Evolutionary conservation across 2,888 invertebrate species (phyloP), one percentile per base, ranked within the genome.

Genomic region (Coleophora flavipennella): DNA sequence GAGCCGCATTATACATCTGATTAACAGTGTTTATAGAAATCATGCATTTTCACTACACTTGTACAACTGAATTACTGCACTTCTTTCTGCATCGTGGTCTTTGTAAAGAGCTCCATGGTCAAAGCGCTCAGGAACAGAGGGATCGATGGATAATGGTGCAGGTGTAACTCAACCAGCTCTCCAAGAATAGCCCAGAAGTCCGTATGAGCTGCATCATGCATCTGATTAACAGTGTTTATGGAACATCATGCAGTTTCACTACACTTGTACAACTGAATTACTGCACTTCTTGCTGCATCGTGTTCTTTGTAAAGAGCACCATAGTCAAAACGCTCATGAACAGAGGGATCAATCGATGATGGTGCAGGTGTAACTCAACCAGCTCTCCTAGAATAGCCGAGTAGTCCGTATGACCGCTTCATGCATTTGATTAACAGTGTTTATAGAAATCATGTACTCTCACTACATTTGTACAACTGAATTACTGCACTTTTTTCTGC

Each of bases 201-300:
- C 0, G 94, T 96, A 62, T 94, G 94, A 29, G 96, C 96, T 81
- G n/a, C n/a, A n/a, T n/a, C n/a, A n/a, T n/a, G n/a, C 79, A 97
- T 88, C 66, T 95, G 92, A 47, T 96, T 87, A 26, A 90, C 90
- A 10, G 93, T 94, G 2, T 90, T n/a, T n/a, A n/a, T n/a, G n/a
- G n/a, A n/a, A n/a, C n/a, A n/a, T n/a, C n/a, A n/a, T n/a, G n/a
- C n/a, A n/a, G n/a, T n/a, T n/a, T n/a, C n/a, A n/a, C n/a, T n/a
- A n/a, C n/a, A n/a, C n/a, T n/a, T n/a, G n/a, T n/a, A n/a, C n/a
- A n/a, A n/a, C n/a, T n/a, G n/a, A 9, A 29, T 29, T 10, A 29
- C 29, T n/a, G 10, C 29, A 29, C 0, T 45, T 47, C 61, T 6
- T 67, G 69, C 35, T 75, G 78, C 66, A 84, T 81, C 1, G 94